Conservation (phyloP, 2,888 invertebrate species). For the Megaustenia siamemsis region DNA sequence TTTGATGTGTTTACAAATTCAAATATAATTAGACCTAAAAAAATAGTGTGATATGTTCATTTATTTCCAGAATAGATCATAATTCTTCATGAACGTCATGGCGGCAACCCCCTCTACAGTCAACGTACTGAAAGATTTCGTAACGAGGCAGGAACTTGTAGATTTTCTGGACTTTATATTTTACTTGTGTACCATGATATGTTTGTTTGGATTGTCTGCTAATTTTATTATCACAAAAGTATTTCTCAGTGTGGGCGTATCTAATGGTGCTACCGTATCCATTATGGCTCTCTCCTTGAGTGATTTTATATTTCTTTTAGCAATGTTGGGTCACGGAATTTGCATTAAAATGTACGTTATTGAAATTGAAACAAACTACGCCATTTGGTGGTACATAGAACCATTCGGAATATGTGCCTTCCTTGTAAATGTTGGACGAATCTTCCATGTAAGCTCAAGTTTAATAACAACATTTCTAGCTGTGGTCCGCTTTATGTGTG, state of each 20-base stretch:
- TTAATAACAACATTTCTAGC: neutral
- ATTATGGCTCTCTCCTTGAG: neutral
- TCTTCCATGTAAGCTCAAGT: neutral
- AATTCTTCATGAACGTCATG: neutral
- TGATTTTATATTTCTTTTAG: neutral
- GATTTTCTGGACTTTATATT: neutral
- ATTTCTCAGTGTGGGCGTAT: neutral
- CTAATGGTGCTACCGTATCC: neutral
- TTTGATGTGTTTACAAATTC: no score
- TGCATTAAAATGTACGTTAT: neutral
- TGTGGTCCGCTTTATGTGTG: conserved; percentile 12
- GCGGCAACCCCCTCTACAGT: neutral
- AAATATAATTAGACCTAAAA: no score
- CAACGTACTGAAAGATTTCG: neutral
- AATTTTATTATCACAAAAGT: neutral
- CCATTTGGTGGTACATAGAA: neutral
- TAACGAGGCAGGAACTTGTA: neutral
- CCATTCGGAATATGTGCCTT: neutral
- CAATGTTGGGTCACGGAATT: neutral
- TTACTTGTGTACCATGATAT: neutral
- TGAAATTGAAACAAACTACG: neutral
- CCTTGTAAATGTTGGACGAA: neutral
- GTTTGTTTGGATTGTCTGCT: neutral
- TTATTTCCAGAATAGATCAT: no score
- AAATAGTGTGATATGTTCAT: no score